Evolutionary conservation across 2,888 invertebrate species (phyloP), one percentile per base, ranked within the genome.

Genomic region (Lasioglossum zephyrum): DNA sequence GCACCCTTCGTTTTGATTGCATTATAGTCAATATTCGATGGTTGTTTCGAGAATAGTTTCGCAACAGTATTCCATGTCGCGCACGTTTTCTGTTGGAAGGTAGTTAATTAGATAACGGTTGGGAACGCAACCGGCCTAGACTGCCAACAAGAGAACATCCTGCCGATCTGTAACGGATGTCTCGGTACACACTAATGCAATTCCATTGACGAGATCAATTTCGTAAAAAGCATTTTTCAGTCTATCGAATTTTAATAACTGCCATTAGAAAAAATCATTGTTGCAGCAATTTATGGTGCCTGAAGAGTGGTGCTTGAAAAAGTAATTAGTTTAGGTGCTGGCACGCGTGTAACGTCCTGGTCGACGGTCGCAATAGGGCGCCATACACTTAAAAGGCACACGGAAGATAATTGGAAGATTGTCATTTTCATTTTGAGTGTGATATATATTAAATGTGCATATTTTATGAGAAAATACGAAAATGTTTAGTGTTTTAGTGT

Each of bases 141-240:
- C 87, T 83, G 83, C 86, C 89, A 91, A 88, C 85, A 87, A 18
- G 63, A 87, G 88, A 90, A 86, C 86, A 88, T 87, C 88, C 85
- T 87, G 88, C 79, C 85, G 87, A 87, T 88, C 87, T 85, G 84
- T 77, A 81, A 81, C 77, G 82, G 87, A 82, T 80, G 86, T 87
- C 85, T 87, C 79, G 82, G 87, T 89, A 90, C 88, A 91, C 90
- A 88, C 87, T 90, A 90, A 91, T 91, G 89, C 91, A 90, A 91
- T 92, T 91, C 87, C 91, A 92, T 86, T 84, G 90, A 89, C 86
- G 90, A 88, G 84, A 86, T 91, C 89, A 93, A 93, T 93, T 93
- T 92, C 84, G 90, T 90, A 92, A 90, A 93, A 91, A 93, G 92
- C 92, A 88, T 92, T 90, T 89, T 88, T 87, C 73, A 84, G 80